Evolutionary conservation across 2,888 invertebrate species (phyloP).

Genomic region (Andrena haemorrhoa): DNA sequence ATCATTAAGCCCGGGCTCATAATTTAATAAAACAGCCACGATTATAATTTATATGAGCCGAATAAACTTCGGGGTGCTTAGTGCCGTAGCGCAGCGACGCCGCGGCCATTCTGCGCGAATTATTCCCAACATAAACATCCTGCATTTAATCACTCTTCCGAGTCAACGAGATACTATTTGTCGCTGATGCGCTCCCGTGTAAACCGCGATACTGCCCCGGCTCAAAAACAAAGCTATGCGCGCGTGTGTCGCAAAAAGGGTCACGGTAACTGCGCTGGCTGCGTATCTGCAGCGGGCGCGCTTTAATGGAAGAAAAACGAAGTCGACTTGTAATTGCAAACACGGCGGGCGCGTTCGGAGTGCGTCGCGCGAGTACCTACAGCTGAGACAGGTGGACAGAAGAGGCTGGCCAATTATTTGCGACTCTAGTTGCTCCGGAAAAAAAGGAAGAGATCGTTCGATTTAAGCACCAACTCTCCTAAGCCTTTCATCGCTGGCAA

Average conservation of each 20-base stretch:
- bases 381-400: too few species aligned
- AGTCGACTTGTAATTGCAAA: neutral
- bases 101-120: slow-evolving; percentile 40
- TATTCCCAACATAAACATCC: slow-evolving; percentile 41
- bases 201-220: neutral
- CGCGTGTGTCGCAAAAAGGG: slow-evolving; percentile 9
- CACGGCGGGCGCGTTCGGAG: neutral
- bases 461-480: neutral
- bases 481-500: slow-evolving; percentile 5
- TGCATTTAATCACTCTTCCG: slow-evolving; percentile 46
- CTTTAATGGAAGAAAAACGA: neutral
- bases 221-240: neutral
- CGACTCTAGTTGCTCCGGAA: neutral
- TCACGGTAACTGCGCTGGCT: neutral
- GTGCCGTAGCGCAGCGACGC: slow-evolving; percentile 26
- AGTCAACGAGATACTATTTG: slow-evolving; percentile 48
- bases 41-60: slow-evolving; percentile 3
- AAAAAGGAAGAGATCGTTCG: neutral
- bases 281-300: neutral
- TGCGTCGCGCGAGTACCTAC: neutral
- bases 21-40: slow-evolving; percentile 12
- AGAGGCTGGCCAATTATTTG: neutral
- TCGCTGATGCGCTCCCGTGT: slow-evolving; percentile 24
- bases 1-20: neutral
- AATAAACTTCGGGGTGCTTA: slow-evolving; percentile 21